phyloP scores from a whole-genome alignment of 2,113 vertebrate genomes.

The Haliaeetus leucogaster region DNA sequence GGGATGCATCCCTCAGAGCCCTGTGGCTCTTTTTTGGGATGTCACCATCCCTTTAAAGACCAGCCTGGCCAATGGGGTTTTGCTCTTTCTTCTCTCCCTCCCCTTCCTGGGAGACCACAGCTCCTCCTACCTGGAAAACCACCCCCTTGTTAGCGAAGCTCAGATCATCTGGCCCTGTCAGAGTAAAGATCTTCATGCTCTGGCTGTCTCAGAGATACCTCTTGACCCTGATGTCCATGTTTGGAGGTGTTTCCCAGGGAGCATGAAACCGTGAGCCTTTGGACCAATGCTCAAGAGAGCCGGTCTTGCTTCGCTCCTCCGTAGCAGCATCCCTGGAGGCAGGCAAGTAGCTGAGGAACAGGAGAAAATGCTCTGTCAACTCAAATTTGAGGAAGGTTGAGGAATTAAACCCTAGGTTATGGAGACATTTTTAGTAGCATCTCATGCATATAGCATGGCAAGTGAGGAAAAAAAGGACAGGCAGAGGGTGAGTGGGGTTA shows the following conservation, averaged over 20 bases:
- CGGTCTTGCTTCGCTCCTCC: not conserved
- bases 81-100: not conserved
- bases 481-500: not conserved
- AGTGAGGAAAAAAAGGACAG: not conserved
- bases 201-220: not conserved
- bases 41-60: not conserved
- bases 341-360: not conserved
- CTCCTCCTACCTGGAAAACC: not conserved
- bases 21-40: not conserved
- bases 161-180: not conserved
- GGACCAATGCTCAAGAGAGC: not conserved
- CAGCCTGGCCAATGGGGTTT: not conserved
- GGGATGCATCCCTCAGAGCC: not conserved
- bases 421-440: not conserved
- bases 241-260: not conserved
- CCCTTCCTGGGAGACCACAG: not conserved
- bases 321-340: not conserved
- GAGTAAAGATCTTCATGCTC: not conserved
- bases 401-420: not conserved
- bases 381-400: not conserved
- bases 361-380: not conserved
- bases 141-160: not conserved
- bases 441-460: not conserved
- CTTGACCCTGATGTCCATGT: not conserved
- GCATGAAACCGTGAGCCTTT: fast-evolving